phyloP scores from a whole-genome alignment of 2,888 invertebrate genomes.

The Entomobrya multifasciata region DNA sequence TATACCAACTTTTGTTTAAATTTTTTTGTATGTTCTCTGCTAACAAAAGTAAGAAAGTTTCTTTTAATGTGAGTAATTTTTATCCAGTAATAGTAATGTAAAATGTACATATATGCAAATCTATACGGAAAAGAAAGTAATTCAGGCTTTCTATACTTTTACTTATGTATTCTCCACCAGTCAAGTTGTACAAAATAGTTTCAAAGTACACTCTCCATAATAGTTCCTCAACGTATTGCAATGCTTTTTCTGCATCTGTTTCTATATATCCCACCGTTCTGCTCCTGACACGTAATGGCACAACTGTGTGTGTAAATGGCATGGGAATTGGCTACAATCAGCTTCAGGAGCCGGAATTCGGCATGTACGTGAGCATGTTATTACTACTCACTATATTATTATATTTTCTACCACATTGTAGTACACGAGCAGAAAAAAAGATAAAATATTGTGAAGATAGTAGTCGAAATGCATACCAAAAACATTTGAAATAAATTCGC shows the following conservation, averaged over 20 bases:
- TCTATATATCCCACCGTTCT: constrained; percentile 27
- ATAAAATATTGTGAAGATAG: not conserved
- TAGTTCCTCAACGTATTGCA: not conserved
- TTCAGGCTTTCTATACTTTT: not conserved
- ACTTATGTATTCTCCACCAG: not conserved
- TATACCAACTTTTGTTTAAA: not conserved
- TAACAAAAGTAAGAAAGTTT: not conserved
- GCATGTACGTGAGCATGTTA: constrained; percentile 23
- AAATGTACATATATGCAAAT: no score
- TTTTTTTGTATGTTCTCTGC: not conserved
- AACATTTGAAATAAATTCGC: not conserved
- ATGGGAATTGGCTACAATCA: constrained; percentile 66
- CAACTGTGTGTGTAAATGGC: constrained; percentile 56
- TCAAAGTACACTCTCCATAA: constrained; percentile 1
- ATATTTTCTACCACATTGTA: no score
- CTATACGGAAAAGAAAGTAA: not conserved
- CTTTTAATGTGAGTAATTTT: not conserved
- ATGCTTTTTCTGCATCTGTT: not conserved
- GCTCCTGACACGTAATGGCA: constrained; percentile 68
- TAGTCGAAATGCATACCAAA: not conserved
- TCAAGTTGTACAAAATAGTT: not conserved
- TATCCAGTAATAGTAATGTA: not conserved
- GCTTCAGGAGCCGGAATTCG: constrained; percentile 44
- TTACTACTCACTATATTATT: no score
- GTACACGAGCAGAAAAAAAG: not conserved